Conservation (phyloP, 2,888 invertebrate species). For the Eilema sororculum region DNA sequence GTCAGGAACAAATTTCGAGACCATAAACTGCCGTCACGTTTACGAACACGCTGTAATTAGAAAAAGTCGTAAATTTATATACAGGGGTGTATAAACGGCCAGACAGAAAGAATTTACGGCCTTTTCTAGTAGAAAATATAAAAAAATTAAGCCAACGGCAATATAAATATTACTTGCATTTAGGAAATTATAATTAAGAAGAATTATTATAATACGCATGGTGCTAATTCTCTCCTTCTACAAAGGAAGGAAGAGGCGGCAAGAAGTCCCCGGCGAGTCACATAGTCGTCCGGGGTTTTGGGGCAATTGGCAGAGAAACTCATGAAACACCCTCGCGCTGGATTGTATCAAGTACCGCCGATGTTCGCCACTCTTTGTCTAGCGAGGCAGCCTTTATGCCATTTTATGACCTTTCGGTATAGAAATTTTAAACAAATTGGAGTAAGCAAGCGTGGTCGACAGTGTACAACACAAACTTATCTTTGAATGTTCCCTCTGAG, state of each 20-base stretch:
- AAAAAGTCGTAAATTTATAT: slow-evolving; percentile 48
- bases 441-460: too few relatives aligned
- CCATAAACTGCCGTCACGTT: slow-evolving; percentile 35
- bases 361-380: too few relatives aligned
- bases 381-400: too few relatives aligned
- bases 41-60: slow-evolving; percentile 45
- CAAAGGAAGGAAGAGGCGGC: background rate
- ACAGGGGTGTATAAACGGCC: slow-evolving; percentile 34
- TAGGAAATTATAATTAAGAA: slow-evolving; percentile 14
- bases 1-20: slow-evolving; percentile 42
- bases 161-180: slow-evolving; percentile 22
- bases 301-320: too few relatives aligned
- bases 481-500: slow-evolving; percentile 10
- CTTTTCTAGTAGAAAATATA: slow-evolving; percentile 34
- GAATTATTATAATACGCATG: background rate
- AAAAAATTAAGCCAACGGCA: slow-evolving; percentile 22
- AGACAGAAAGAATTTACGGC: slow-evolving; percentile 37
- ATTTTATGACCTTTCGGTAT: too few relatives aligned
- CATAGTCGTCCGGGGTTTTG: too few relatives aligned
- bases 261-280: too few relatives aligned
- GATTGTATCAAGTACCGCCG: too few relatives aligned
- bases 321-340: too few relatives aligned
- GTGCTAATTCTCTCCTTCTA: background rate
- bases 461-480: slow-evolving; percentile 5
- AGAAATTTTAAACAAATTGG: too few relatives aligned